A percentile compares a stretch with the other conserved stretches of the same genome.
These are phyloP conservation scores for Chiroxiphia lanceolata DNA, from an alignment of 2,797 vertebrate species.

Conservation along the genomic window DNA sequence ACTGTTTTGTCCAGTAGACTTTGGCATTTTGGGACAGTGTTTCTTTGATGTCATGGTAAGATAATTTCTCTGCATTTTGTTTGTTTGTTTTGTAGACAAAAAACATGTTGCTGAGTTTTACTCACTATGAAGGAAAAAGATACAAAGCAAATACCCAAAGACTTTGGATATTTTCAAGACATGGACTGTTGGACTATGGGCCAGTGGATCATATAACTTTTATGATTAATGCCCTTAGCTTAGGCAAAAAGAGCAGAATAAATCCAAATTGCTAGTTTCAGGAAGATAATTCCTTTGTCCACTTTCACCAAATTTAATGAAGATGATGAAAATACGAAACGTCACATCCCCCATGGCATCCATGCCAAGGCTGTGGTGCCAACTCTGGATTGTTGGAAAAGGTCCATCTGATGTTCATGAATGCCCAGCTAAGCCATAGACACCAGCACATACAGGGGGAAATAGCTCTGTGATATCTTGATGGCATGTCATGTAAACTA, in stretches of 20 bases:
- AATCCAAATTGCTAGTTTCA: background rate
- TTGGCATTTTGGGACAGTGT: background rate
- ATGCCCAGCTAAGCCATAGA: background rate
- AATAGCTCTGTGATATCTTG: background rate
- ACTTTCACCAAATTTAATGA: background rate
- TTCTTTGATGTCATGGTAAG: background rate
- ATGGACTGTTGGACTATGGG: background rate
- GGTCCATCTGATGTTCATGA: rapidly evolving
- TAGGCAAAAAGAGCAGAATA: background rate
- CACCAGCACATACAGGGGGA: rapidly evolving
- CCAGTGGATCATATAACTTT: background rate
- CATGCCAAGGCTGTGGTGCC: background rate
- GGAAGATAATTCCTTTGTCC: background rate
- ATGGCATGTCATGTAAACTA: background rate
- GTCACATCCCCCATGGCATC: background rate
- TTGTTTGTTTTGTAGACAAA: background rate
- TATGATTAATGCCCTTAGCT: background rate
- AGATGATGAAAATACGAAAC: background rate
- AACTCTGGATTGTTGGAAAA: background rate
- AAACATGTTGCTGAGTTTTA: background rate
- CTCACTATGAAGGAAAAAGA: background rate
- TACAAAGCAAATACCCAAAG: background rate
- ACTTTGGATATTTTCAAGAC: background rate
- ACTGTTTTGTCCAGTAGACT: background rate
- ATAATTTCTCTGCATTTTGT: background rate